A percentile compares a stretch with the other conserved stretches of the same genome.
Evolutionary conservation across 2,888 invertebrate genomes (phyloP).

Genomic region (Gari tellinella): DNA sequence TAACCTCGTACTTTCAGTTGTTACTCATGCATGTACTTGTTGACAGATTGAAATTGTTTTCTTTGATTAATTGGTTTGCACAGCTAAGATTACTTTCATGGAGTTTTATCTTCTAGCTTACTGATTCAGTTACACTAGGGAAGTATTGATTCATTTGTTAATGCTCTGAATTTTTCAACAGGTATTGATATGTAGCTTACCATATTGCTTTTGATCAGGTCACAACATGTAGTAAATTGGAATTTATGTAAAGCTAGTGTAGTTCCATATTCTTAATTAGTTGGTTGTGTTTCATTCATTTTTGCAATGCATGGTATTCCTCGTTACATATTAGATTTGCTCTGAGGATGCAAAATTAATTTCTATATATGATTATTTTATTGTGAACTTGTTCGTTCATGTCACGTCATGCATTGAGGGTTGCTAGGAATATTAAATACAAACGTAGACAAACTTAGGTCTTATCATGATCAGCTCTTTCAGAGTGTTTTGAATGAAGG

Average conservation of each 20-base stretch:
- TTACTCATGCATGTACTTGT: conserved; percentile 1
- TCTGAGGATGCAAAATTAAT: too few relatives aligned
- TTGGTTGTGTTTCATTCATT: too few relatives aligned
- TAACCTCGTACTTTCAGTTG: background rate
- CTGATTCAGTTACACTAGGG: background rate
- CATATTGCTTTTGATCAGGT: background rate
- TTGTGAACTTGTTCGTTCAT: conserved; percentile 31
- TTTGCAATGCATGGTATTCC: too few relatives aligned
- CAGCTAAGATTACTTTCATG: conserved; percentile 14
- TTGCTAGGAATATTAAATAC: conserved; percentile 65
- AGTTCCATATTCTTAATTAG: too few relatives aligned
- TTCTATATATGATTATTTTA: too few relatives aligned
- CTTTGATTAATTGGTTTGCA: conserved; percentile 35
- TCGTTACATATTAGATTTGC: too few relatives aligned
- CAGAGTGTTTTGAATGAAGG: conserved; percentile 38
- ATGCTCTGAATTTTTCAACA: too few relatives aligned
- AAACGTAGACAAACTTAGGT: conserved; percentile 39
- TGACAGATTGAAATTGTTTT: background rate
- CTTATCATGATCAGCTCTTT: conserved; percentile 53
- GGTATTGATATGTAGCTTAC: background rate
- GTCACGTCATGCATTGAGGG: conserved; percentile 64
- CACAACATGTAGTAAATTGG: background rate
- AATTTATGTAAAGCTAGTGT: background rate
- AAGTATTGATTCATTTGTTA: too few relatives aligned
- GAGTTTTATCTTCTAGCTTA: background rate